Base-by-base conservation (phyloP, 2,888 invertebrate species). In the Conchocele bisecta region DNA sequence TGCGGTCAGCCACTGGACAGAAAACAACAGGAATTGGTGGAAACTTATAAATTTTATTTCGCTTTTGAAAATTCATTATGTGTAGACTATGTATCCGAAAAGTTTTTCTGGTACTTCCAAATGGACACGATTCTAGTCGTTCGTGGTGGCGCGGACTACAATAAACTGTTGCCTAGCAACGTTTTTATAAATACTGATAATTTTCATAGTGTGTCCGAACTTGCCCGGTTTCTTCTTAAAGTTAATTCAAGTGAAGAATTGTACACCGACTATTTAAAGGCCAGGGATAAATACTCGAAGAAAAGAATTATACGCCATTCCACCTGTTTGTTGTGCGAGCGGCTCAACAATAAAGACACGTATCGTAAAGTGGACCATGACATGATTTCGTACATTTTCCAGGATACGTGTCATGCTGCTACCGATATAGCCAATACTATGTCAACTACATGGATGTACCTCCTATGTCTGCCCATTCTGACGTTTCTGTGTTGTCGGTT, bases 1-100 rank as follows among this genome's bases (percentile, higher is more conserved):
- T 84, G 84, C 56, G 83, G 83, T 3, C 58, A 33, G 5, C 22
- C 24, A 9, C 6, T 37, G 24, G 20, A 54, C 33, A 13, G 29
- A 1, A 35, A 39, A 24, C 26, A 56, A 26, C 17, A 33, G 9
- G 22, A 33, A 22, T 39, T 56, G 6, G 35, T 29, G 11, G 28
- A 20, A 7, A 1, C 1, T 0, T 56, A 56, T n/a, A 56, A 56
- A 22, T 56, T 56, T 56, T 56, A 56, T 56, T n/a, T 56, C 26
- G 41, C 39, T 20, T 24, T 56, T 3, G 56, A 56, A 37, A 56
- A 56, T 56, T 6, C 56, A n/a, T 39, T 17, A 4, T 56, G 56
- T 17, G 26, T 39, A 11, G 56, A 56, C 17, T 56, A 56, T 13
- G 28, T 56, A 13, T 39, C 56, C 3, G 56, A 56, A 17, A 56